These are phyloP conservation scores for Cynocephalus volans DNA, from an alignment of 2,113 vertebrate genomes.

Conservation along the genomic window DNA sequence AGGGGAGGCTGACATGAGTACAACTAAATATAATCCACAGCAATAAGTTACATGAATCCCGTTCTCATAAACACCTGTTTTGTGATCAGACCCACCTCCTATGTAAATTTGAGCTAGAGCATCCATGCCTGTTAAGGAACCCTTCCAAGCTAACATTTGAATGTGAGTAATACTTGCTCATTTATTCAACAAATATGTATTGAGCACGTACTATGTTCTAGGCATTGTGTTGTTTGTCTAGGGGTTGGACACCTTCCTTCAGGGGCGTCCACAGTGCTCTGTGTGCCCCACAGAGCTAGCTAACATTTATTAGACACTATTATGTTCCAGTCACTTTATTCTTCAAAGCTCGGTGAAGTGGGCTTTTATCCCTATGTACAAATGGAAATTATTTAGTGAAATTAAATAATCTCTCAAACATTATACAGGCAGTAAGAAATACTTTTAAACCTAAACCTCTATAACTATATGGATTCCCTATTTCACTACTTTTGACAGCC, in stretches of 20 bases:
- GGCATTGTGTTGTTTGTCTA: neutral
- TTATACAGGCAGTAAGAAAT: neutral
- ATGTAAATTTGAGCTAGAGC: neutral
- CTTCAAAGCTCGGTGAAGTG: neutral
- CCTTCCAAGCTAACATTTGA: neutral
- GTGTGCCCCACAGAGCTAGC: neutral
- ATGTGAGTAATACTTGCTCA: neutral
- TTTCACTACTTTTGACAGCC: neutral
- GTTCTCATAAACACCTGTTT: neutral
- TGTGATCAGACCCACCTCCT: neutral
- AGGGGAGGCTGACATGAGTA: neutral
- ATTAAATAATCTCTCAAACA: neutral
- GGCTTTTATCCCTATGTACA: neutral
- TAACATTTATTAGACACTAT: neutral
- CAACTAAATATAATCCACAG: neutral
- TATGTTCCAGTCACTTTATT: neutral
- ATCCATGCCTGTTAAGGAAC: neutral
- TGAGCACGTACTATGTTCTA: neutral
- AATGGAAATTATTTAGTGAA: slow-evolving; percentile 21
- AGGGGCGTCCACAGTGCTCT: neutral
- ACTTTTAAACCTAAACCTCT: neutral
- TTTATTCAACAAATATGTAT: neutral
- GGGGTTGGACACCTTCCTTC: neutral
- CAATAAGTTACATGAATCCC: neutral
- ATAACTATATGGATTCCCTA: neutral